Evolutionary conservation across 2,888 invertebrate species (phyloP), one percentile per base, ranked within the genome.

Genomic region (Ptychoptera contaminata): DNA sequence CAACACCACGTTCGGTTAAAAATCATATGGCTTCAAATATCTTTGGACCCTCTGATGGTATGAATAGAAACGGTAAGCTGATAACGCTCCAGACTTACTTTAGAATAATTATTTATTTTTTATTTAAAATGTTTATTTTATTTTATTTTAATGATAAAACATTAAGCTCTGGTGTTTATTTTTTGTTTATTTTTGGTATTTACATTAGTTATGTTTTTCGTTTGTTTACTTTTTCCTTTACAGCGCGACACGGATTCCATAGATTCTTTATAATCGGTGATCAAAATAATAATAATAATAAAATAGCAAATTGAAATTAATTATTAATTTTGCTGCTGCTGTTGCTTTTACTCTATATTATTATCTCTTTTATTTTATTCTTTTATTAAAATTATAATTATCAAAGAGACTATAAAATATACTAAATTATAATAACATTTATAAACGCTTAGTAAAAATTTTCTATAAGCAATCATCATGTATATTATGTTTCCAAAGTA

Each of bases 201-300:
- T 34, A 30, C 12, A 9, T 31, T 37, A 14, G 32, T 32, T 34
- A 42, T 16, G 43, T 30, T 30, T 40, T 40, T 37, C n/a, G 15
- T 43, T 35, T 23, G 16, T 31, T 35, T 35, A 39, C 38, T 43
- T 52, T 49, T 58, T 56, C 60, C 58, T 58, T 60, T 62, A 56
- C 64, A 64, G 65, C 63, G 58, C 65, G 64, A 54, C 65, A 66
- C 63, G 65, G 65, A 64, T 59, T 62, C 59, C 63, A 65, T 63
- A 64, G 65, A 63, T 66, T 63, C 61, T 65, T 63, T 65, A 62
- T 62, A 52, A 63, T 63, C 62, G 65, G 65, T 66, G 65, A 57
- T 49, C 44, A 44, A 43, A 43, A 38, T 37, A 38, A 35, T 40
- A 37, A 39, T n/a, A 15, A 37, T 41, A 42, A 43, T 16, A 29